Percentiles rank a stretch among this genome's conserved stretches.
These are phyloP conservation scores for Enchytraeus crypticus DNA, from an alignment of 2,888 invertebrate species.

Conservation along the genomic window DNA sequence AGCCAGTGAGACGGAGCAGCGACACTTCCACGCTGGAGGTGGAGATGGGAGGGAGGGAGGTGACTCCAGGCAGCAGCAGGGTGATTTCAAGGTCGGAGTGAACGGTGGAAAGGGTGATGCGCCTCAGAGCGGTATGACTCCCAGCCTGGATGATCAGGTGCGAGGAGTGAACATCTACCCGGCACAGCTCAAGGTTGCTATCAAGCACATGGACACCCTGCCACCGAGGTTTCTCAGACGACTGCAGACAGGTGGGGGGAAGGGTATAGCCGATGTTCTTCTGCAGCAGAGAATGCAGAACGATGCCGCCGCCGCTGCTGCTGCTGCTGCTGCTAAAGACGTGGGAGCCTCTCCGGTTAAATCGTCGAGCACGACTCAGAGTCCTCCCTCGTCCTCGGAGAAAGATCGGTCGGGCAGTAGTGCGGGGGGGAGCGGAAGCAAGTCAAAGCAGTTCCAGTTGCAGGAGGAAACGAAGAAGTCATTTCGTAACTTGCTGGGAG, in stretches of 20 bases:
- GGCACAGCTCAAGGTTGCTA: slow-evolving; percentile 29
- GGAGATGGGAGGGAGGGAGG: neutral
- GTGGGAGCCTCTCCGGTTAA: neutral
- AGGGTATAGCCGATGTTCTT: neutral
- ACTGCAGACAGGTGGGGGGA: slow-evolving; percentile 14
- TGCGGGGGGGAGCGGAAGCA: slow-evolving; percentile 14
- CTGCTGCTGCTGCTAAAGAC: neutral
- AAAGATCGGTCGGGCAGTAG: slow-evolving; percentile 27
- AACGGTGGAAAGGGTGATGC: slow-evolving; percentile 1
- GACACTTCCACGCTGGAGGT: neutral
- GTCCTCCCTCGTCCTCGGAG: neutral
- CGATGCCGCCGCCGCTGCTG: neutral
- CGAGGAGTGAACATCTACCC: slow-evolving; percentile 24
- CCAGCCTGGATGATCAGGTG: slow-evolving; percentile 1
- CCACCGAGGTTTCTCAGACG: slow-evolving; percentile 26
- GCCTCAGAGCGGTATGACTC: neutral
- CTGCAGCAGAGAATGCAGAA: slow-evolving; percentile 10
- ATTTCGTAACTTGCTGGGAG: slow-evolving; percentile 21
- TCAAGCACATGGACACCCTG: slow-evolving; percentile 29
- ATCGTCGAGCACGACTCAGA: slow-evolving; percentile 6
- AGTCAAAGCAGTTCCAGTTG: slow-evolving; percentile 11
- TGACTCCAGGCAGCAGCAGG: neutral
- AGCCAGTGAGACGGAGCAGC: neutral
- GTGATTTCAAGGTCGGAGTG: too few species aligned
- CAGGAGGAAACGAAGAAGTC: slow-evolving; percentile 22